phyloP scores from a whole-genome alignment of 2,888 invertebrate genomes.

The Lasioglossum vierecki region DNA sequence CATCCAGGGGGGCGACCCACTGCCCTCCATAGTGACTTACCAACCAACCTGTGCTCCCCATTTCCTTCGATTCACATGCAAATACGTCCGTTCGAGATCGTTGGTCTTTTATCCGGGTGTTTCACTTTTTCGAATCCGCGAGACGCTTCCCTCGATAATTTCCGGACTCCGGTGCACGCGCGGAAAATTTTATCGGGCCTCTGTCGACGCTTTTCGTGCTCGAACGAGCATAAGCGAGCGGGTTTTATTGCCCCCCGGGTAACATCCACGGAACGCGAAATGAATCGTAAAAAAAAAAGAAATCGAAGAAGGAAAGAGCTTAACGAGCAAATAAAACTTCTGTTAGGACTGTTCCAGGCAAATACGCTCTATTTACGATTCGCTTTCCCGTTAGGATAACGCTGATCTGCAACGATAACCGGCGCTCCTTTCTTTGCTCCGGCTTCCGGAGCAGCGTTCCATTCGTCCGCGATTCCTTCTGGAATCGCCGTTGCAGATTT shows the following conservation, averaged over 20 bases:
- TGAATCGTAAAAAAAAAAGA: conserved; percentile 53
- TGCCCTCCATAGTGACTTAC: conserved; percentile 16
- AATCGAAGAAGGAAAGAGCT: conserved; percentile 8
- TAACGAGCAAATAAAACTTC: conserved; percentile 54
- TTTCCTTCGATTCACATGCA: conserved; percentile 39
- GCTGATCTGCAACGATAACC: conserved; percentile 36
- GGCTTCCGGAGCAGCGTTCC: conserved; percentile 17
- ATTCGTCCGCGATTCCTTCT: conserved; percentile 6
- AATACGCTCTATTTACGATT: conserved; percentile 58
- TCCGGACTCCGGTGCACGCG: conserved; percentile 7
- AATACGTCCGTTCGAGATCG: conserved; percentile 33
- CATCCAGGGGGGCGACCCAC: conserved; percentile 12
- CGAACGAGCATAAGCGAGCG: conserved; percentile 35
- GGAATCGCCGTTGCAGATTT: conserved; percentile 22
- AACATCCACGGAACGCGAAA: conserved; percentile 42
- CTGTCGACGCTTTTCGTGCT: conserved; percentile 34
- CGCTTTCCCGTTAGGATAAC: conserved; percentile 39
- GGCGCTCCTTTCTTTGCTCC: not conserved
- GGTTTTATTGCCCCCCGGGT: conserved; percentile 36
- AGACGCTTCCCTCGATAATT: conserved; percentile 30
- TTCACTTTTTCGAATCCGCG: conserved; percentile 12
- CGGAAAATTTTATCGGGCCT: conserved; percentile 24
- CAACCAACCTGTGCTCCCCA: not conserved
- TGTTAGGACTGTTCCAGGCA: conserved; percentile 24
- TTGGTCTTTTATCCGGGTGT: conserved; percentile 11